Percentiles rank a stretch among this genome's conserved stretches.
These are phyloP conservation scores for Apeltes quadracus DNA, from an alignment of 2,113 vertebrate genomes.

Conservation along the genomic window DNA sequence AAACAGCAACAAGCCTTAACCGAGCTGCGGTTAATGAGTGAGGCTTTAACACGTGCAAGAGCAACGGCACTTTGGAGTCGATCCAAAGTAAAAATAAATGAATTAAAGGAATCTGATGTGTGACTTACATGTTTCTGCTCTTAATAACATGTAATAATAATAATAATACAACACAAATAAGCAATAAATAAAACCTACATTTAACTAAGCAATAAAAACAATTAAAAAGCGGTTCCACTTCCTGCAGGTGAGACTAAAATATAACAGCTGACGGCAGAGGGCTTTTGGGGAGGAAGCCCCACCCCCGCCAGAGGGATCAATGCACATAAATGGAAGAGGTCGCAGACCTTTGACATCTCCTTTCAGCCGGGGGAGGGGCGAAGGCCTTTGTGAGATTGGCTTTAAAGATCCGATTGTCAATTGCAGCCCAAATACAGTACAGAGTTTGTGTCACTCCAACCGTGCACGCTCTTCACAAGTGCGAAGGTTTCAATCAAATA, in stretches of 20 bases:
- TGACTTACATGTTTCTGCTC: too few species aligned
- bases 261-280: conserved; percentile 74
- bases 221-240: conserved; percentile 11
- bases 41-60: not conserved
- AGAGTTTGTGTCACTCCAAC: conserved; percentile 27
- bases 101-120: not conserved
- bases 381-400: conserved; percentile 77
- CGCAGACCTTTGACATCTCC: conserved; percentile 82
- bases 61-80: not conserved
- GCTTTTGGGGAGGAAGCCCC: conserved; percentile 61
- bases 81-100: not conserved
- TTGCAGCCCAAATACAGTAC: conserved; percentile 69
- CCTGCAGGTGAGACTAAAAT: conserved; percentile 76
- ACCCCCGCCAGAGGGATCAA: conserved; percentile 77
- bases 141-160: not conserved
- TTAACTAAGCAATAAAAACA: not conserved
- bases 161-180: not conserved
- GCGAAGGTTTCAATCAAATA: not conserved
- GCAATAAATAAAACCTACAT: not conserved
- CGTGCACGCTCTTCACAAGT: too few species aligned
- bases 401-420: conserved; percentile 79
- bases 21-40: not conserved
- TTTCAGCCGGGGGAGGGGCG: conserved; percentile 74
- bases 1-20: not conserved
- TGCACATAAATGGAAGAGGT: conserved; percentile 83